A percentile compares a stretch with the other conserved stretches of the same genome.
phyloP scores from a whole-genome alignment of 2,797 vertebrate genomes.

The Aselliscus stoliczkanus region DNA sequence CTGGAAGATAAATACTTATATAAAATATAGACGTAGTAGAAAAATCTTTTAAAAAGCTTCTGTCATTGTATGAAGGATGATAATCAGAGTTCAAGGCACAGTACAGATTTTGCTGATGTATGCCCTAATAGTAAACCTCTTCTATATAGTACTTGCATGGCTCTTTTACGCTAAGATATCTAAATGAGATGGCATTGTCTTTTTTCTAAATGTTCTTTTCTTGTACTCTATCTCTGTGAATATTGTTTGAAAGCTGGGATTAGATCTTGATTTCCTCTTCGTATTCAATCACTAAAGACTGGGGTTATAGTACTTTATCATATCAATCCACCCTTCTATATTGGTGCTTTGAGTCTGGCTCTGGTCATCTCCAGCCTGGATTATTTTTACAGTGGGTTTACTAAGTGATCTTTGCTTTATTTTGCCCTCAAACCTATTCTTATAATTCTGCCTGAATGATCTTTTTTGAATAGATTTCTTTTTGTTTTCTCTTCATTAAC shows the following conservation, averaged over 20 bases:
- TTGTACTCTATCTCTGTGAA: background rate
- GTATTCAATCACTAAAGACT: background rate
- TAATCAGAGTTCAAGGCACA: background rate
- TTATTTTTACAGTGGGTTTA: background rate
- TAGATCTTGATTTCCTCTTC: constrained; percentile 10
- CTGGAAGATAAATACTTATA: background rate
- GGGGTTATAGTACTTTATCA: background rate
- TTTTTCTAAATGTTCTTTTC: background rate
- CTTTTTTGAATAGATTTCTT: background rate
- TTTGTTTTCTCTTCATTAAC: background rate
- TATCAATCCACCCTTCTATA: background rate
- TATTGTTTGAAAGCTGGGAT: constrained; percentile 10
- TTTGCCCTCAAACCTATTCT: constrained; percentile 32
- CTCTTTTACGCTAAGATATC: background rate
- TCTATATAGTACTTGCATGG: background rate
- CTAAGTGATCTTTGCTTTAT: background rate
- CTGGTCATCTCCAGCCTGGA: background rate
- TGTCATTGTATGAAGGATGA: background rate
- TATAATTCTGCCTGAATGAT: background rate
- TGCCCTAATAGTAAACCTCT: background rate
- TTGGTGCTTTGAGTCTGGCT: background rate
- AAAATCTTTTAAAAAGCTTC: background rate
- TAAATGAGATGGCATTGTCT: background rate
- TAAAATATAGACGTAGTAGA: background rate
- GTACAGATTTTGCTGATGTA: background rate